These are phyloP conservation scores for Drosophila nebulosa DNA, from an alignment of 1,140 invertebrate genomes.

Conservation along the genomic window DNA sequence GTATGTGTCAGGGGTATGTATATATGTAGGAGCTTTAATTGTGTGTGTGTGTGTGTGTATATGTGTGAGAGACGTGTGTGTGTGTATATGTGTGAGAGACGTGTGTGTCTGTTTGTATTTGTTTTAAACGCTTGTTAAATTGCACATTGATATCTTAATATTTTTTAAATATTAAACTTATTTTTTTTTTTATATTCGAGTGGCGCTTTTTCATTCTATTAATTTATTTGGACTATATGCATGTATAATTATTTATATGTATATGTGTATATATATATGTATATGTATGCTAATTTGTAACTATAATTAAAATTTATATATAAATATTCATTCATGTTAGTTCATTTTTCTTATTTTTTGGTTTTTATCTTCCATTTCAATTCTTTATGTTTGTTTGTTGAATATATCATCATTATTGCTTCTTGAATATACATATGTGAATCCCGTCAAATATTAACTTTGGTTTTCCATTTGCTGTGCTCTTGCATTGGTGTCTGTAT, in stretches of 20 bases:
- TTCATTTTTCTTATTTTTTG: constrained; percentile 29
- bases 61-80: constrained; percentile 20
- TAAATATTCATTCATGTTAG: constrained; percentile 63
- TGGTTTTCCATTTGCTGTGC: constrained; percentile 7
- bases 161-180: constrained; percentile 76
- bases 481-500: constrained; percentile 19
- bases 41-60: constrained; percentile 27
- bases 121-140: constrained; percentile 74
- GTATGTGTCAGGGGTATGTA: constrained; percentile 14
- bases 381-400: constrained; percentile 46
- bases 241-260: constrained; percentile 43
- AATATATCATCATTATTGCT: constrained; percentile 72
- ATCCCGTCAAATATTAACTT: constrained; percentile 27
- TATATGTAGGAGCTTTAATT: constrained; percentile 30
- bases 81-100: constrained; percentile 7
- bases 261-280: constrained; percentile 57
- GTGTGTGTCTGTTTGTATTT: constrained; percentile 23
- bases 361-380: constrained; percentile 27
- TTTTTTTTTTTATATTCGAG: constrained; percentile 43
- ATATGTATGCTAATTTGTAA: constrained; percentile 64
- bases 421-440: constrained; percentile 67
- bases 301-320: constrained; percentile 68
- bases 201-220: constrained; percentile 39
- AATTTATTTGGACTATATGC: constrained; percentile 67
- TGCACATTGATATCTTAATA: constrained; percentile 77